These are phyloP conservation scores for Lampropteryx suffumata DNA, from an alignment of 2,888 invertebrate species.

Conservation along the genomic window DNA sequence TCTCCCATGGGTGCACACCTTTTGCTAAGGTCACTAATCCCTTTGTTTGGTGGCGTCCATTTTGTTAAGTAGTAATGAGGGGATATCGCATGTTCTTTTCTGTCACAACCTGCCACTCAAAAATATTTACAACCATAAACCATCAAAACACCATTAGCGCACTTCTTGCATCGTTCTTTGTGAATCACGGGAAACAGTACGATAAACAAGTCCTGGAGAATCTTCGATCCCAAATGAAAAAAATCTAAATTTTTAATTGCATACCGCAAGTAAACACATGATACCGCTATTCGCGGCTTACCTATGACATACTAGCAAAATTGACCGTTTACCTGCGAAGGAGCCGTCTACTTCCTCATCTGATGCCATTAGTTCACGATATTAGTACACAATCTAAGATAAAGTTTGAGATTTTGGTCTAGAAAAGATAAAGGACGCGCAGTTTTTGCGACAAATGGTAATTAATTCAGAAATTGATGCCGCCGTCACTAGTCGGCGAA, in stretches of 20 bases:
- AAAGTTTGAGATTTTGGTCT: slow-evolving; percentile 68
- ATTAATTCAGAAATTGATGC: slow-evolving; percentile 83
- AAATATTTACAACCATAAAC: slow-evolving; percentile 78
- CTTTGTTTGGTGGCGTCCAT: slow-evolving; percentile 91
- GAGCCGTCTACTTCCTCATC: slow-evolving; percentile 94
- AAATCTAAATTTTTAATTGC: slow-evolving; percentile 80
- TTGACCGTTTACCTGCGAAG: slow-evolving; percentile 89
- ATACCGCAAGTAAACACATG: slow-evolving; percentile 83
- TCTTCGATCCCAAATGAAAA: slow-evolving; percentile 47
- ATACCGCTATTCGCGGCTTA: slow-evolving; percentile 84
- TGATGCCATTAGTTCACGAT: slow-evolving; percentile 87
- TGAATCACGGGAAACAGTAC: slow-evolving; percentile 38
- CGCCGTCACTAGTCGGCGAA: slow-evolving; percentile 77
- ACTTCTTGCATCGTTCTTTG: slow-evolving; percentile 40
- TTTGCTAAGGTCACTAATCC: slow-evolving; percentile 85
- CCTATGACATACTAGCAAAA: slow-evolving; percentile 82
- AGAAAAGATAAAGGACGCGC: slow-evolving; percentile 81
- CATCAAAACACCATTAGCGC: slow-evolving; percentile 62
- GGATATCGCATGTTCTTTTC: slow-evolving; percentile 86
- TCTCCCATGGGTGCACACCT: slow-evolving; percentile 64
- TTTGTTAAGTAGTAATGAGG: slow-evolving; percentile 89
- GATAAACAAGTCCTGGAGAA: slow-evolving; percentile 35
- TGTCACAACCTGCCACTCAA: slow-evolving; percentile 82
- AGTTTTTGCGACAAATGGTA: slow-evolving; percentile 83
- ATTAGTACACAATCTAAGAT: slow-evolving; percentile 62